These are phyloP conservation scores for Pterocles orientalis DNA, from an alignment of 2,113 vertebrate species.

Conservation along the genomic window DNA sequence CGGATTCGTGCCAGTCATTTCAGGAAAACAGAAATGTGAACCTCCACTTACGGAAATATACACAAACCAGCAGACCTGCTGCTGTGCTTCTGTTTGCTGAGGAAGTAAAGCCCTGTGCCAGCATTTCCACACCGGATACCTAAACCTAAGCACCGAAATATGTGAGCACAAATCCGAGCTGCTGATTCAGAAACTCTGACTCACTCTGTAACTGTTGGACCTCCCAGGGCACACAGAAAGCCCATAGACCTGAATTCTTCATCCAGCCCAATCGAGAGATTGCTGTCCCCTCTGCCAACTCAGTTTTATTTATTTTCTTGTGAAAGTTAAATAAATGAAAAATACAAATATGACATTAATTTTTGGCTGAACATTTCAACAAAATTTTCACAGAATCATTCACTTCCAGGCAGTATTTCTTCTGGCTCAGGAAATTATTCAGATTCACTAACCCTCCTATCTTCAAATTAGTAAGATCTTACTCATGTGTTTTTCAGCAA, in stretches of 20 bases:
- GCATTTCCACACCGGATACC: neutral
- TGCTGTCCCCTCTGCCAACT: neutral
- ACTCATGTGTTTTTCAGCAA: neutral
- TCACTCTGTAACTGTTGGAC: neutral
- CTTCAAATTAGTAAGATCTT: neutral
- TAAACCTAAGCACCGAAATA: neutral
- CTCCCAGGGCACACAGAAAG: neutral
- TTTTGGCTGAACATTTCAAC: neutral
- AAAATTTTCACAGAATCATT: neutral
- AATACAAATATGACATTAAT: neutral
- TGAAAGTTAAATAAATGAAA: neutral
- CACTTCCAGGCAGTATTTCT: neutral
- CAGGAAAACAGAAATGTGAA: neutral
- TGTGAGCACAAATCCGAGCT: neutral
- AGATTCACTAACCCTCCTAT: neutral
- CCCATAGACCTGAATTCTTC: neutral
- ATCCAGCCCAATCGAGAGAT: neutral
- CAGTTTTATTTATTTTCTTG: neutral
- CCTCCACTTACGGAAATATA: neutral
- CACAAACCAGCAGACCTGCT: neutral
- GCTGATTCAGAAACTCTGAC: neutral
- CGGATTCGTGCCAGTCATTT: neutral
- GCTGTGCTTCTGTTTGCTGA: neutral
- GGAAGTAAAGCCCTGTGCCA: neutral
- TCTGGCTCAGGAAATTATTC: neutral